phyloP scores from a whole-genome alignment of 2,888 invertebrate species.

The Chrysolina oricalcia region DNA sequence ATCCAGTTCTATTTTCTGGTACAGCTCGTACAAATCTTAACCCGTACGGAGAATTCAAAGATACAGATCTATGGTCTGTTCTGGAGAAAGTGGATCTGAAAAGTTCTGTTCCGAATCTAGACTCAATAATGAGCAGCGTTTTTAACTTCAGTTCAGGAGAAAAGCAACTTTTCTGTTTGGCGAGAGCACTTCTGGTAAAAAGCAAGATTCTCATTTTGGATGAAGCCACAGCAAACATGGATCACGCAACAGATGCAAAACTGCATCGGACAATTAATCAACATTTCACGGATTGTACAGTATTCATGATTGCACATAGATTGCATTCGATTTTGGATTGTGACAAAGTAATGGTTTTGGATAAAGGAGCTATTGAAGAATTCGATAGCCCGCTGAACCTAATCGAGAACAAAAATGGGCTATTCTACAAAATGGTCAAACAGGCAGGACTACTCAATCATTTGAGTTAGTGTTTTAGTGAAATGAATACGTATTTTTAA shows the following conservation, averaged over 20 bases:
- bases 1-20: conserved; percentile 83
- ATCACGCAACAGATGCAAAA: conserved; percentile 72
- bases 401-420: conserved; percentile 80
- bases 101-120: conserved; percentile 77
- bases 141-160: conserved; percentile 73
- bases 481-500: conserved; percentile 61
- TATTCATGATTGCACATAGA: conserved; percentile 71
- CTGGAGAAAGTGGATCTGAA: conserved; percentile 83
- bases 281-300: conserved; percentile 73
- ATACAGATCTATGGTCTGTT: conserved; percentile 83
- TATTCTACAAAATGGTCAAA: conserved; percentile 82
- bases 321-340: conserved; percentile 73
- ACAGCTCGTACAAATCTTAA: conserved; percentile 60
- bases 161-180: conserved; percentile 74
- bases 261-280: conserved; percentile 74
- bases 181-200: conserved; percentile 72
- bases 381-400: conserved; percentile 67
- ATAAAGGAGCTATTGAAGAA: conserved; percentile 70
- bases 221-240: conserved; percentile 75
- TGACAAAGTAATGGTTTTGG: conserved; percentile 73
- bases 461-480: conserved; percentile 77
- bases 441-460: conserved; percentile 86
- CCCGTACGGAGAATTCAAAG: conserved; percentile 82
- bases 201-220: conserved; percentile 74
- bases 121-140: conserved; percentile 57